Percentiles rank a stretch among this genome's conserved stretches.
phyloP scores from a whole-genome alignment of 2,113 vertebrate genomes.

The Salminus brasiliensis region DNA sequence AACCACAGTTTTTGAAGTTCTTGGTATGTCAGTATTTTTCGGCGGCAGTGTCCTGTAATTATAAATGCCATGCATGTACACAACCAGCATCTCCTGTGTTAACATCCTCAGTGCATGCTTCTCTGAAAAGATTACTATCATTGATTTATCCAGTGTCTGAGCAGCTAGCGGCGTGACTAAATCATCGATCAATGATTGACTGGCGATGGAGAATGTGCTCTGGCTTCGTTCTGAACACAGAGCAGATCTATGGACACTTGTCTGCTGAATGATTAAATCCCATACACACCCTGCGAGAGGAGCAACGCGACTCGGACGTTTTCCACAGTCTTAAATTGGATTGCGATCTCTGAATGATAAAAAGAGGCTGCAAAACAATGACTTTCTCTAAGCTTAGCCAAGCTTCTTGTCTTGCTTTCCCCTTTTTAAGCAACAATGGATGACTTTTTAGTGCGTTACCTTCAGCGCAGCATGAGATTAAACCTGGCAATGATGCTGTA shows the following conservation, averaged over 20 bases:
- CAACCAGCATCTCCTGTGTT: not conserved
- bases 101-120: slow-evolving; percentile 28
- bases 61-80: not conserved
- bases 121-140: slow-evolving; percentile 38
- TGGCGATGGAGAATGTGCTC: slow-evolving; percentile 39
- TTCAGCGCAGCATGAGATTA: slow-evolving; percentile 19
- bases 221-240: slow-evolving; percentile 49
- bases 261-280: slow-evolving; percentile 28
- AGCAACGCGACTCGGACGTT: slow-evolving; percentile 1
- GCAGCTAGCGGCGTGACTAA: slow-evolving; percentile 25
- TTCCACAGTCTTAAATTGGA: slow-evolving; percentile 23
- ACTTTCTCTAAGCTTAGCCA: not conserved
- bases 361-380: not conserved
- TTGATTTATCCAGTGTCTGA: slow-evolving; percentile 46
- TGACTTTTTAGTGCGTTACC: not conserved
- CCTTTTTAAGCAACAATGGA: not conserved
- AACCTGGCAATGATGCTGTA: not conserved
- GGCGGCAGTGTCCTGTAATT: not conserved
- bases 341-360: not conserved
- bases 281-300: not conserved
- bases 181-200: slow-evolving; percentile 53
- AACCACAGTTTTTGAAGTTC: too few relatives aligned
- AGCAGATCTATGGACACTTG: slow-evolving; percentile 21
- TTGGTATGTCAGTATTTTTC: not conserved
- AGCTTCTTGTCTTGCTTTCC: not conserved